Evolutionary conservation across 2,888 invertebrate genomes (phyloP).

Genomic region (Oscheius onirici): DNA sequence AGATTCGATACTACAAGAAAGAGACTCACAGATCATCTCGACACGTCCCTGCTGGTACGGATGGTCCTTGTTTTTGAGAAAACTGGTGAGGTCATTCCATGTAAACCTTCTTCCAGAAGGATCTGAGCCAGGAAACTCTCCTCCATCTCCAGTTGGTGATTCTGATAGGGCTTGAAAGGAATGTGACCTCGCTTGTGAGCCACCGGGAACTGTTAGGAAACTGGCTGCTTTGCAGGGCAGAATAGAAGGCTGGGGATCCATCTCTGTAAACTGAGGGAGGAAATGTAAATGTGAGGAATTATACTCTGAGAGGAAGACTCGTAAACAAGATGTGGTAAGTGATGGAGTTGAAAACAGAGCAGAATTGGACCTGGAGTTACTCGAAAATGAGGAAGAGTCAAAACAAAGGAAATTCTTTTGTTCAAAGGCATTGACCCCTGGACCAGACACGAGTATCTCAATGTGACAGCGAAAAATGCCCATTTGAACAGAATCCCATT

Average conservation of each 20-base stretch:
- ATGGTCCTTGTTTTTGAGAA: constrained; percentile 21
- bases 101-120: constrained; percentile 18
- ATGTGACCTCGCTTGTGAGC: constrained; percentile 11
- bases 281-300: not conserved
- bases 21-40: constrained; percentile 21
- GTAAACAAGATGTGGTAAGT: not conserved
- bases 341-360: not conserved
- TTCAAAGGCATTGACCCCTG: too few species aligned
- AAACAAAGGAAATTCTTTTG: not conserved
- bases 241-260: constrained; percentile 5
- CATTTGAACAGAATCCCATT: too few species aligned
- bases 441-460: too few species aligned
- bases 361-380: not conserved
- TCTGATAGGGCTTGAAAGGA: constrained; percentile 16
- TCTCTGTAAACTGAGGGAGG: not conserved
- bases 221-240: constrained; percentile 1
- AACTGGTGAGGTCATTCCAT: constrained; percentile 18
- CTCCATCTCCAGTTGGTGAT: not conserved
- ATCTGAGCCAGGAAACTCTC: constrained; percentile 2
- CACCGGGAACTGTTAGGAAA: constrained; percentile 8
- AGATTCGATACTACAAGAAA: not conserved
- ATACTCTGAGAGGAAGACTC: not conserved
- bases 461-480: too few species aligned
- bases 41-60: constrained; percentile 13
- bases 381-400: not conserved